These are phyloP conservation scores for Artibeus jamaicensis DNA, from an alignment of 2,797 vertebrate species.

Conservation along the genomic window DNA sequence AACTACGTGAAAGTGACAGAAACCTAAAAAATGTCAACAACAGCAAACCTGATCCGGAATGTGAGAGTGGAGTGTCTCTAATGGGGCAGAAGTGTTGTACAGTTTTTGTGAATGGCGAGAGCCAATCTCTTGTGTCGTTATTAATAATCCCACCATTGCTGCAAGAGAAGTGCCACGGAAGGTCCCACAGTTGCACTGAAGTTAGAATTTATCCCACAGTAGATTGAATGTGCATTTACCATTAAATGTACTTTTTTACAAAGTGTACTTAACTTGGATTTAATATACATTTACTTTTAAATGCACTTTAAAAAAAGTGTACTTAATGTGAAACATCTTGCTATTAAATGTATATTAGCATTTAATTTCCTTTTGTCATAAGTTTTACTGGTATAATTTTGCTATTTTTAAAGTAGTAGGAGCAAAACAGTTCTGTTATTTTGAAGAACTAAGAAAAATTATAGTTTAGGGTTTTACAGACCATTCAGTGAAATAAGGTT, in stretches of 20 bases:
- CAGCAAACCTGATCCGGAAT: neutral
- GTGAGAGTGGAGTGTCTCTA: neutral
- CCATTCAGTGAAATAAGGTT: slow-evolving; percentile 26
- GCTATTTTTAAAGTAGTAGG: neutral
- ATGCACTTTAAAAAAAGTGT: neutral
- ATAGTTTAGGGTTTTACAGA: neutral
- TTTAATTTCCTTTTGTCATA: slow-evolving; percentile 3
- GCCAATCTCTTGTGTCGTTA: neutral
- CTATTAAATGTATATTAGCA: neutral
- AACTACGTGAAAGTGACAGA: neutral
- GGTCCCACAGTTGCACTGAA: neutral
- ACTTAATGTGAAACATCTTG: slow-evolving; percentile 9
- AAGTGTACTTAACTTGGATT: neutral
- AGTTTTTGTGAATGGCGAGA: neutral
- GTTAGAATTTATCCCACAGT: neutral
- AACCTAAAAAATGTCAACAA: neutral
- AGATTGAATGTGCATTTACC: neutral
- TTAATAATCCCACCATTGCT: neutral
- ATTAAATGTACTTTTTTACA: neutral
- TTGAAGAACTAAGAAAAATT: slow-evolving; percentile 21
- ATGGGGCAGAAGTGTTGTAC: neutral
- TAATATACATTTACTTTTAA: neutral
- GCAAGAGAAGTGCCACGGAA: neutral
- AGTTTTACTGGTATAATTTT: slow-evolving; percentile 3
- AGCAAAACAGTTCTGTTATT: neutral